Conservation (phyloP, 1,140 invertebrate species). For the Drosophila watanabei region DNA sequence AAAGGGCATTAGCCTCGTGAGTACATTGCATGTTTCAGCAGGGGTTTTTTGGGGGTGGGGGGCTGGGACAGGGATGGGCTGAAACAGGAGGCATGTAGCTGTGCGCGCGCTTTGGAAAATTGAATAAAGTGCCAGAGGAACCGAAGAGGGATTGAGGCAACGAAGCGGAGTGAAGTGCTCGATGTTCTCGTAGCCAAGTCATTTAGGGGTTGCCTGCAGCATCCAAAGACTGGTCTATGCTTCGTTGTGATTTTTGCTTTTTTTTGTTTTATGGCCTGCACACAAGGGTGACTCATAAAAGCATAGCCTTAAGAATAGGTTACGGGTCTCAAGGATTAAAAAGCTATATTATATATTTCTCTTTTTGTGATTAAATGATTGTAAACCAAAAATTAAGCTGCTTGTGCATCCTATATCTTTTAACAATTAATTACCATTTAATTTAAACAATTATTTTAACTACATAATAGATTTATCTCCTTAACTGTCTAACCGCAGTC, state of each 20-base stretch:
- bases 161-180: slow-evolving; percentile 38
- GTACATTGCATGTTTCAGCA: slow-evolving; percentile 48
- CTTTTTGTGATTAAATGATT: too few species aligned
- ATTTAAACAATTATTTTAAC: slow-evolving; percentile 2
- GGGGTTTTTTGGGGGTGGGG: slow-evolving; percentile 6
- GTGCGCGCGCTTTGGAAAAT: slow-evolving; percentile 66
- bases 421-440: not conserved
- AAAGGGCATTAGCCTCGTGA: slow-evolving; percentile 78
- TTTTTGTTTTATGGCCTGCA: slow-evolving; percentile 29
- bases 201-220: slow-evolving; percentile 67
- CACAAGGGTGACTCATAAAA: slow-evolving; percentile 35
- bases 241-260: slow-evolving; percentile 11
- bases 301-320: slow-evolving; percentile 6
- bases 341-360: not conserved
- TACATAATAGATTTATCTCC: not conserved
- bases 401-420: too few species aligned
- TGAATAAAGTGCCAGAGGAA: slow-evolving; percentile 61
- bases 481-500: slow-evolving; percentile 3
- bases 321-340: not conserved
- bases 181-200: slow-evolving; percentile 55
- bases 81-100: slow-evolving; percentile 4
- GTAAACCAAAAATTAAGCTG: not conserved
- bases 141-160: slow-evolving; percentile 16
- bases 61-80: not conserved
- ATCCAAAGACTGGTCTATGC: slow-evolving; percentile 23